Evolutionary conservation across 2,797 vertebrate species (phyloP).

Genomic region (Xenentodon cancila): DNA sequence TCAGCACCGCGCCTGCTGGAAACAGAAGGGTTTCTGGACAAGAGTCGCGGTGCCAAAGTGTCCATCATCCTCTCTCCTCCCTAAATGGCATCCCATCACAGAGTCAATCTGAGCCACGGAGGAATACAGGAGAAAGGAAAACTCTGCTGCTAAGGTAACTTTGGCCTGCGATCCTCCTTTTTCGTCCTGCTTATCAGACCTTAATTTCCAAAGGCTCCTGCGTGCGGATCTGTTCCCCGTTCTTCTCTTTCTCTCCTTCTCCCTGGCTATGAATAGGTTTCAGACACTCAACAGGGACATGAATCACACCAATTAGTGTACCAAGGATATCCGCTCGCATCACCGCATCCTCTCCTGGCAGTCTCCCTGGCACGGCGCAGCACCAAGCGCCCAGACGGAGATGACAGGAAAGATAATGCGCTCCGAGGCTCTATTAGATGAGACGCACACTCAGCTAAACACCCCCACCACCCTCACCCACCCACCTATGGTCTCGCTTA

Average conservation of each 20-base stretch:
- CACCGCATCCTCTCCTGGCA: constrained; percentile 39
- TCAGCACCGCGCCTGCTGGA: constrained; percentile 63
- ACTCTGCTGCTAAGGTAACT: constrained; percentile 58
- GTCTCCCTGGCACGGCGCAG: constrained; percentile 48
- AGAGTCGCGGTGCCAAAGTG: constrained; percentile 64
- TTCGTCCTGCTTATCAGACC: constrained; percentile 33
- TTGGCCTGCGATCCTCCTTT: constrained; percentile 50
- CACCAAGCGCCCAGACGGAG: constrained; percentile 68
- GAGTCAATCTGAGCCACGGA: constrained; percentile 25
- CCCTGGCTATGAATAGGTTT: constrained; percentile 32
- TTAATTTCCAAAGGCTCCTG: constrained; percentile 49
- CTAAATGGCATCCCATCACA: constrained; percentile 67
- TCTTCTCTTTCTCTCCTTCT: constrained; percentile 46
- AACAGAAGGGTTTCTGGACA: constrained; percentile 51
- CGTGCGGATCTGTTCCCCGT: constrained; percentile 31
- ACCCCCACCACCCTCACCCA: constrained; percentile 1
- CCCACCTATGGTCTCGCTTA: constrained; percentile 45
- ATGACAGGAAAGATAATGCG: constrained; percentile 76
- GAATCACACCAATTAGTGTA: constrained; percentile 73
- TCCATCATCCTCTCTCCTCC: constrained; percentile 67
- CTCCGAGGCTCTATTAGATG: constrained; percentile 73
- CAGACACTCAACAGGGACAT: constrained; percentile 65
- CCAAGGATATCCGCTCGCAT: constrained; percentile 55
- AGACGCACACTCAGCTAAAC: constrained; percentile 68
- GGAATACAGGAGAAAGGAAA: background rate